Evolutionary conservation across 2,113 vertebrate genomes (phyloP).

Genomic region (Tursiops truncatus): DNA sequence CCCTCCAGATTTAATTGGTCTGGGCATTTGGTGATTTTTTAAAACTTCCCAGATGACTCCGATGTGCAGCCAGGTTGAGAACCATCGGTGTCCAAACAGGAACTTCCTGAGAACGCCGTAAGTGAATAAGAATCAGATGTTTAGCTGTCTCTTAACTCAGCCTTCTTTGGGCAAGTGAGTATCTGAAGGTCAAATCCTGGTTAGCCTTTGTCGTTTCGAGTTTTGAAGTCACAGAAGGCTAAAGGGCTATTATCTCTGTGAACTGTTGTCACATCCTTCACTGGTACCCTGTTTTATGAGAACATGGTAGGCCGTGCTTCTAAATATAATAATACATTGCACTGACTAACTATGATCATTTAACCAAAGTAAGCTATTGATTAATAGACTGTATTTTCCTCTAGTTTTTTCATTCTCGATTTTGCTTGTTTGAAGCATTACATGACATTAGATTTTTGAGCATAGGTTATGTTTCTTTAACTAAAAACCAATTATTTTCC

Average conservation of each 20-base stretch:
- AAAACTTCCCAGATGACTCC: not conserved
- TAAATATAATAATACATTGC: not conserved
- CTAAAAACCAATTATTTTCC: conserved; percentile 8
- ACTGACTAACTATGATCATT: not conserved
- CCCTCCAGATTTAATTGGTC: not conserved
- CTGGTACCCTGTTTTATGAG: conserved; percentile 8
- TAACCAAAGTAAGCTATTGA: conserved; percentile 35
- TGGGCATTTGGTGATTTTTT: not conserved
- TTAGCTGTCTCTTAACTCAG: not conserved
- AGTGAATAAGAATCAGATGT: not conserved
- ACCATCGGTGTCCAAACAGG: not conserved
- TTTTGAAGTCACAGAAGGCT: conserved; percentile 19
- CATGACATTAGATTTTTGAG: conserved; percentile 34
- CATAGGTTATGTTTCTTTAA: not conserved
- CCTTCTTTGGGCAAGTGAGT: conserved; percentile 8
- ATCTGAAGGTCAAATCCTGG: not conserved
- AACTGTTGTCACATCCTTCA: not conserved
- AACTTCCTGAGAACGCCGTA: not conserved
- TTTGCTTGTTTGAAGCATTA: conserved; percentile 36
- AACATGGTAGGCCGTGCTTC: not conserved
- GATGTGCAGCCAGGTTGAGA: not conserved
- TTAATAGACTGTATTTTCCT: not conserved
- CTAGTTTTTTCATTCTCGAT: not conserved
- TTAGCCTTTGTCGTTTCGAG: conserved; percentile 22
- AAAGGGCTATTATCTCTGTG: not conserved